phyloP scores from a whole-genome alignment of 2,888 invertebrate genomes.

The Diplazon laetatorius region DNA sequence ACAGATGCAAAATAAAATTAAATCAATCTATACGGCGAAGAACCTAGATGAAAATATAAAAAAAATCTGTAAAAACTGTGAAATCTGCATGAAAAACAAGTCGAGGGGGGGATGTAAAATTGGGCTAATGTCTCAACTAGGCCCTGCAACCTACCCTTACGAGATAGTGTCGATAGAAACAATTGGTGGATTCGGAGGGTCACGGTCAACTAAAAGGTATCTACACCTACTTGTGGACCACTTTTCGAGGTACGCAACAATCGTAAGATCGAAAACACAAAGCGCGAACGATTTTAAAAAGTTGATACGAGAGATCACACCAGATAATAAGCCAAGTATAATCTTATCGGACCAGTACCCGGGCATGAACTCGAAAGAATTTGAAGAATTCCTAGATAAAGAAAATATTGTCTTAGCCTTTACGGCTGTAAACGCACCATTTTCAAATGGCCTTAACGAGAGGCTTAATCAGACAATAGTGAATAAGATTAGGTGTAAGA shows the following conservation, averaged over 20 bases:
- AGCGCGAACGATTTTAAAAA: slow-evolving; percentile 8
- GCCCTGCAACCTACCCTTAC: background rate
- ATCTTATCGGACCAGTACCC: slow-evolving; percentile 70
- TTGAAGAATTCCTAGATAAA: slow-evolving; percentile 65
- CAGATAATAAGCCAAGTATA: slow-evolving; percentile 14
- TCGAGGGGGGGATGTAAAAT: slow-evolving; percentile 60
- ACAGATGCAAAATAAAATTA: slow-evolving; percentile 62
- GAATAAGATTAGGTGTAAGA: slow-evolving; percentile 71
- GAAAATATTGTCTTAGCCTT: slow-evolving; percentile 67
- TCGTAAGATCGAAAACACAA: slow-evolving; percentile 1
- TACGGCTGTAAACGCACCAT: slow-evolving; percentile 70
- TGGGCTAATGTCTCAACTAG: slow-evolving; percentile 5
- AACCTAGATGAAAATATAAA: slow-evolving; percentile 63
- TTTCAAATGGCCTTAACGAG: slow-evolving; percentile 41
- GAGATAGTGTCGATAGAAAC: slow-evolving; percentile 11
- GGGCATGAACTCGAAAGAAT: slow-evolving; percentile 68
- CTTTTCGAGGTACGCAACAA: background rate
- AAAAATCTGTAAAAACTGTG: slow-evolving; percentile 52
- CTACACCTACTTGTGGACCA: background rate
- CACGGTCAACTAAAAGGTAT: slow-evolving; percentile 11
- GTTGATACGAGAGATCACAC: background rate
- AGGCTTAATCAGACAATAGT: slow-evolving; percentile 69
- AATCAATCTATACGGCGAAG: slow-evolving; percentile 56
- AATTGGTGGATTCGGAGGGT: background rate
- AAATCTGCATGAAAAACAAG: slow-evolving; percentile 72